Evolutionary conservation across 2,113 vertebrate genomes (phyloP).

Genomic region (Gambusia affinis): DNA sequence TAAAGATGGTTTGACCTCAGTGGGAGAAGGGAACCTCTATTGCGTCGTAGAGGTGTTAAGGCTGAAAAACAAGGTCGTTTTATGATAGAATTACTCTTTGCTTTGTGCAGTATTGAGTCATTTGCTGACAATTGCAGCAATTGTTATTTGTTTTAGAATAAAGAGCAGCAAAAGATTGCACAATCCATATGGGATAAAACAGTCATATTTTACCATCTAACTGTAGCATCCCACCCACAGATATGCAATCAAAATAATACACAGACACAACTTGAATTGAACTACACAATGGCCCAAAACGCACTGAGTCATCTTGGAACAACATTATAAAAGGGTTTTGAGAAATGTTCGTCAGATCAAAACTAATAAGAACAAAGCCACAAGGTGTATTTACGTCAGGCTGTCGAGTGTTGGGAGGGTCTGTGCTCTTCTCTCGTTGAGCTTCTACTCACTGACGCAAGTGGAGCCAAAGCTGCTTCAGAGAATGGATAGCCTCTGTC

Average conservation of each 20-base stretch:
- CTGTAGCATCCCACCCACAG: not conserved
- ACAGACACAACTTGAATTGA: constrained; percentile 15
- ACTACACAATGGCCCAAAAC: constrained; percentile 8
- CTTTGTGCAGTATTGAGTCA: not conserved
- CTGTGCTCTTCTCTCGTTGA: not conserved
- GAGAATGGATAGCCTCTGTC: constrained; percentile 53
- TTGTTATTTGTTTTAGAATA: not conserved
- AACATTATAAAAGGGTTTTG: constrained; percentile 2
- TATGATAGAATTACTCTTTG: not conserved
- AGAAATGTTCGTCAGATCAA: constrained; percentile 3
- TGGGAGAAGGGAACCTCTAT: not conserved
- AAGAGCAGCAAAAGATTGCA: not conserved
- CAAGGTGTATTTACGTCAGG: constrained; percentile 12
- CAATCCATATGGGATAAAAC: not conserved
- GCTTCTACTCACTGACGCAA: constrained; percentile 13
- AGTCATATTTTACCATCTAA: constrained; percentile 22
- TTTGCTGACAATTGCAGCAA: not conserved
- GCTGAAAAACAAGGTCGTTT: not conserved
- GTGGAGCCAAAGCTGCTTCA: constrained; percentile 18
- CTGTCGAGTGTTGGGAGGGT: constrained; percentile 8
- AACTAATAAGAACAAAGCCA: constrained; percentile 1
- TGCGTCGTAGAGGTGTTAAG: not conserved
- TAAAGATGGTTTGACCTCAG: not conserved
- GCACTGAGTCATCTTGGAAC: not conserved
- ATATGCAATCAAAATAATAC: constrained; percentile 17